Conservation (phyloP, 2,888 invertebrate species). For the Polymixis lichenea region DNA sequence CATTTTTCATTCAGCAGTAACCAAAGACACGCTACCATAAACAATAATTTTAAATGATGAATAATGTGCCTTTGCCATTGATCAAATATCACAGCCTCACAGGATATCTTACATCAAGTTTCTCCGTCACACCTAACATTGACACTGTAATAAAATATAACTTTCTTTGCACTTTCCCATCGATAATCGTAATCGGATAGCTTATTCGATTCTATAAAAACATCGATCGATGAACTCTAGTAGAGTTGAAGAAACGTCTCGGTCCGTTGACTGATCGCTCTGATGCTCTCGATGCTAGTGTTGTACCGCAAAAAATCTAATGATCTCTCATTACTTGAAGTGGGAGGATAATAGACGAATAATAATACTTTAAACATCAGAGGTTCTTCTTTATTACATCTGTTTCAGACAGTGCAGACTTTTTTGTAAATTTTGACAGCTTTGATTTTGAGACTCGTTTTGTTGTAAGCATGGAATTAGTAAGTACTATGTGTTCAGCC, state of each 20-base stretch:
- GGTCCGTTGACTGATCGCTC: slow-evolving; percentile 81
- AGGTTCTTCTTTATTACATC: slow-evolving; percentile 2
- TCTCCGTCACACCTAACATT: slow-evolving; percentile 45
- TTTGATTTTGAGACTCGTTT: background rate
- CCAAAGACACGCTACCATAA: background rate
- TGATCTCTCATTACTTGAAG: slow-evolving; percentile 57
- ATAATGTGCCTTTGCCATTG: background rate
- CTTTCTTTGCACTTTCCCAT: slow-evolving; percentile 84
- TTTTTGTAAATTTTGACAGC: background rate
- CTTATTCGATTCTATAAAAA: slow-evolving; percentile 75
- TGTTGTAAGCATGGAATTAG: background rate
- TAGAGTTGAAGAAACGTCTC: slow-evolving; percentile 88
- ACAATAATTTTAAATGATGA: background rate
- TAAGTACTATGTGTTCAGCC: background rate
- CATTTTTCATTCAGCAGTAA: background rate
- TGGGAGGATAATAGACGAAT: slow-evolving; percentile 45
- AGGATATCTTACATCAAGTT: slow-evolving; percentile 52
- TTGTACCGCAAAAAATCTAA: slow-evolving; percentile 58
- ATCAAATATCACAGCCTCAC: background rate
- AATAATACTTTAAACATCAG: slow-evolving; percentile 31
- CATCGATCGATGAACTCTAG: slow-evolving; percentile 83
- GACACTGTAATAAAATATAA: slow-evolving; percentile 62
- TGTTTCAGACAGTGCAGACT: background rate
- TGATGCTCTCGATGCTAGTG: slow-evolving; percentile 56
- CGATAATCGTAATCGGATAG: slow-evolving; percentile 79